Conservation (phyloP, 1,140 invertebrate species). For the Ptiloglossa arizonensis region DNA sequence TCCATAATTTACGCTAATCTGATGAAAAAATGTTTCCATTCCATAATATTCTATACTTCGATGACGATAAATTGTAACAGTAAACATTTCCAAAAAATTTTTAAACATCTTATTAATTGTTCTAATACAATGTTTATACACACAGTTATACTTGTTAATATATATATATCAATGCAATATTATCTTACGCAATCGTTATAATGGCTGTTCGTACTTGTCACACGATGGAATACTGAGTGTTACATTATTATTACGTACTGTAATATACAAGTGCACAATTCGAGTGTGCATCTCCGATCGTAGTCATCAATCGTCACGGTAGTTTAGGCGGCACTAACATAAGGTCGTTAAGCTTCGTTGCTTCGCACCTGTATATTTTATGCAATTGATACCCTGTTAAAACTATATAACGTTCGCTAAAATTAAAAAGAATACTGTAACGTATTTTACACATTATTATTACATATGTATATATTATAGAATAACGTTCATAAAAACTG, state of each 20-base stretch:
- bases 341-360: constrained; percentile 45
- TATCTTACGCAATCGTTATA: not conserved
- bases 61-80: too few species aligned
- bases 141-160: not conserved
- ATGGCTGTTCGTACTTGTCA: not conserved
- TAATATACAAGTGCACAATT: not conserved
- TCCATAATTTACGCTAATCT: too few species aligned
- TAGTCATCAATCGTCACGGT: constrained; percentile 27
- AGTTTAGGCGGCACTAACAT: constrained; percentile 40
- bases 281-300: not conserved
- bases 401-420: not conserved
- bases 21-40: too few species aligned
- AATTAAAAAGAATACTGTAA: not conserved
- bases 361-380: not conserved
- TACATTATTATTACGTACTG: not conserved
- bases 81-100: too few species aligned
- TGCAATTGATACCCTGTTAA: not conserved
- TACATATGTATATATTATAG: too few species aligned
- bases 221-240: not conserved
- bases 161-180: not conserved
- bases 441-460: not conserved
- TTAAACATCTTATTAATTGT: not conserved
- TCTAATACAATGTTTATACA: not conserved
- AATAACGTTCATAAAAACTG: too few species aligned
- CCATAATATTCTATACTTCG: too few species aligned